phyloP scores from a whole-genome alignment of 2,888 invertebrate genomes.

The Drosophila greeni region DNA sequence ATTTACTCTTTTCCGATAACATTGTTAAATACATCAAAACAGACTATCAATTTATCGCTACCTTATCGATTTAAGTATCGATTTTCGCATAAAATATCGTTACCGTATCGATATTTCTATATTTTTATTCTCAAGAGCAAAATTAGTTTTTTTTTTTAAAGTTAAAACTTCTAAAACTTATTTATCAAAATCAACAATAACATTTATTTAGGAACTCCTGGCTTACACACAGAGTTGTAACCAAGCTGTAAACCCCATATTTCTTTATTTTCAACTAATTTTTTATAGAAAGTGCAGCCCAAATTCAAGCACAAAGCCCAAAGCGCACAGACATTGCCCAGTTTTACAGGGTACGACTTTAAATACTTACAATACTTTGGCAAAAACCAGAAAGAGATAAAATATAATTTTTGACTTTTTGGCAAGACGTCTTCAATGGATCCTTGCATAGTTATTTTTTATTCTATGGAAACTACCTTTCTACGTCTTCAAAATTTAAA shows the following conservation, averaged over 20 bases:
- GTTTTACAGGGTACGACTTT: conserved; percentile 3
- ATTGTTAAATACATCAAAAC: too few relatives aligned
- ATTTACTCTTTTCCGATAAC: neutral
- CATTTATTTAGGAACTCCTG: neutral
- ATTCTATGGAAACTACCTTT: conserved; percentile 3
- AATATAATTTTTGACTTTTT: conserved; percentile 1
- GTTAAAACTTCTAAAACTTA: too few relatives aligned
- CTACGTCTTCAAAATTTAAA: conserved; percentile 17
- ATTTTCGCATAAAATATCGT: too few relatives aligned
- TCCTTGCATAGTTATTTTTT: neutral
- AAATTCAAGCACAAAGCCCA: conserved; percentile 38
- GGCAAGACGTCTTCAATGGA: neutral
- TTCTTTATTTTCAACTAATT: neutral
- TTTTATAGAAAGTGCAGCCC: conserved; percentile 31
- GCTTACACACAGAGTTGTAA: conserved; percentile 14
- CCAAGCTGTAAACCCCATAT: conserved; percentile 14
- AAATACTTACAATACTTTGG: neutral
- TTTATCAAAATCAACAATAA: neutral
- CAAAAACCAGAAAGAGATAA: neutral
- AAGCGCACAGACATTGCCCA: conserved; percentile 27
- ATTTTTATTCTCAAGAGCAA: too few relatives aligned
- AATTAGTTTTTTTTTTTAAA: neutral
- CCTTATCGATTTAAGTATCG: too few relatives aligned
- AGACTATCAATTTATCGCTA: too few relatives aligned
- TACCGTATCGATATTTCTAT: too few relatives aligned